Conservation (phyloP, 2,888 invertebrate genomes). For the Noctua janthe region DNA sequence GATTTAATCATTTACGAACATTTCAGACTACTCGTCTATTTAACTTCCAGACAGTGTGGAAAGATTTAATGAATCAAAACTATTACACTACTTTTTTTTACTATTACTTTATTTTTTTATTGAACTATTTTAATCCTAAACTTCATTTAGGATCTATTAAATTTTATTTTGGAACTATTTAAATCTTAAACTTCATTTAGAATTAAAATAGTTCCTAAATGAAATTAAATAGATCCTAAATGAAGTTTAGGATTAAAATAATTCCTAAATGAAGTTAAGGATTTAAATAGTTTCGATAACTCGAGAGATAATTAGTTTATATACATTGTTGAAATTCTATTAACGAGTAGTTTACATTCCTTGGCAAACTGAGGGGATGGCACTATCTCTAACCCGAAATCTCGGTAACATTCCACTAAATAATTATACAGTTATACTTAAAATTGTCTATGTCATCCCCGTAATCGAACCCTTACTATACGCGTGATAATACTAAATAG, state of each 20-base stretch:
- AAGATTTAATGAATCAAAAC: not conserved
- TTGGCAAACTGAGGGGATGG: constrained; percentile 48
- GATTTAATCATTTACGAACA: constrained; percentile 39
- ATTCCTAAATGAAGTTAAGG: too few relatives aligned
- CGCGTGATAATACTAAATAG: constrained; percentile 33
- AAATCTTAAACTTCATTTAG: too few relatives aligned
- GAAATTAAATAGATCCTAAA: too few relatives aligned
- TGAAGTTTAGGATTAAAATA: too few relatives aligned
- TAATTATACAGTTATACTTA: constrained; percentile 6
- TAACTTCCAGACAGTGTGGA: not conserved
- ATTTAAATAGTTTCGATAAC: too few relatives aligned
- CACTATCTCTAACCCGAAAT: constrained; percentile 11
- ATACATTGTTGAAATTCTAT: constrained; percentile 11
- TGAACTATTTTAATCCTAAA: not conserved
- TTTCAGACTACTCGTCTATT: constrained; percentile 27
- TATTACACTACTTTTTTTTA: too few relatives aligned
- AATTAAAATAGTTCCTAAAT: too few relatives aligned
- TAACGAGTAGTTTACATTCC: constrained; percentile 33
- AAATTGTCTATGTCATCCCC: constrained; percentile 19
- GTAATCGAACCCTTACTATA: not conserved
- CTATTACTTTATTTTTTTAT: too few relatives aligned
- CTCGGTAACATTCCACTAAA: not conserved
- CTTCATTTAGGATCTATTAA: not conserved
- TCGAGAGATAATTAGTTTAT: not conserved
- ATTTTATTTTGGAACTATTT: too few relatives aligned